Percentiles rank a stretch among this genome's conserved stretches.
These are phyloP conservation scores for Yponomeuta malinellus DNA, from an alignment of 2,888 invertebrate species.

Conservation along the genomic window DNA sequence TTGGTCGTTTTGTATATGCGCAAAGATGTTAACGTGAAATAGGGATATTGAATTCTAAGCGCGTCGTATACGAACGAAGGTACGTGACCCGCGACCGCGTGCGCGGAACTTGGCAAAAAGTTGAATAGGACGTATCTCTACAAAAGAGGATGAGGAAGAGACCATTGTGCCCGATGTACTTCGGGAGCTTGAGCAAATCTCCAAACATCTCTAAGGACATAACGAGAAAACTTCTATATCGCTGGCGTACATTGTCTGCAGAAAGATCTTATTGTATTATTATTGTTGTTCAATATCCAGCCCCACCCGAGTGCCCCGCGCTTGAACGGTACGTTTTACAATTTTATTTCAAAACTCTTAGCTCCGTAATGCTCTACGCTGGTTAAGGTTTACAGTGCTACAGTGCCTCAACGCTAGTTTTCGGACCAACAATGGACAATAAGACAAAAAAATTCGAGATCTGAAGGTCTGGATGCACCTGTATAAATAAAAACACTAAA, in stretches of 20 bases:
- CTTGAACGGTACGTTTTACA: neutral
- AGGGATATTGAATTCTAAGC: slow-evolving; percentile 65
- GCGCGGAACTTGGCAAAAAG: slow-evolving; percentile 51
- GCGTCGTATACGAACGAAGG: slow-evolving; percentile 51
- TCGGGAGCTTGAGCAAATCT: slow-evolving; percentile 51
- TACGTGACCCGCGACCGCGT: slow-evolving; percentile 57
- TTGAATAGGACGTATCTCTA: slow-evolving; percentile 50
- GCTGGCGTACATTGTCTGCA: slow-evolving; percentile 23
- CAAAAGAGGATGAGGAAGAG: slow-evolving; percentile 49
- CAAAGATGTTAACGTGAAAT: slow-evolving; percentile 50
- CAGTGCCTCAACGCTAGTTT: too few species aligned
- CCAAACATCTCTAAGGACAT: slow-evolving; percentile 55
- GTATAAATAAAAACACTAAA: too few species aligned
- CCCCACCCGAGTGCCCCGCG: neutral
- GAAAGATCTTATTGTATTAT: slow-evolving; percentile 36
- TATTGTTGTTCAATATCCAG: slow-evolving; percentile 39
- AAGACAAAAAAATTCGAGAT: too few species aligned
- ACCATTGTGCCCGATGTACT: slow-evolving; percentile 59
- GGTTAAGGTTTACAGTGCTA: neutral
- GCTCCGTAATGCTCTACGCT: neutral
- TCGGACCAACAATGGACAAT: too few species aligned
- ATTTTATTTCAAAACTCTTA: slow-evolving; percentile 2
- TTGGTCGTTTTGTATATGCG: slow-evolving; percentile 48
- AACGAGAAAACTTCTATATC: slow-evolving; percentile 60
- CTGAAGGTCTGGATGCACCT: too few species aligned